A percentile compares a stretch with the other conserved stretches of the same genome.
Conservation (phyloP, 1,140 invertebrate genomes). For the Polyergus mexicanus region DNA sequence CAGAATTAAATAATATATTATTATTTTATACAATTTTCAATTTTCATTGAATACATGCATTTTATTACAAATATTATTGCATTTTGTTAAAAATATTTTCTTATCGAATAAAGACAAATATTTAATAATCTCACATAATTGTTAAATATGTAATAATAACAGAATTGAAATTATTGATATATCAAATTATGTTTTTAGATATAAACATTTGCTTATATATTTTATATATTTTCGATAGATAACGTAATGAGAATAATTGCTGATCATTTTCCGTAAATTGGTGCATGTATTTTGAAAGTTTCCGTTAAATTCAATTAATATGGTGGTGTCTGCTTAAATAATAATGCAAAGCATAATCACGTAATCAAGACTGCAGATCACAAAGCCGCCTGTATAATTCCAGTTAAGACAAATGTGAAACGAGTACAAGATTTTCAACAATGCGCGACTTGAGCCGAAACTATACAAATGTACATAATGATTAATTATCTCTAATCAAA, state of each 20-base stretch:
- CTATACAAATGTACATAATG: background rate
- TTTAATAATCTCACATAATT: background rate
- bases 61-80: background rate
- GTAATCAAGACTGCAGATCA: background rate
- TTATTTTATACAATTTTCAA: conserved; percentile 3
- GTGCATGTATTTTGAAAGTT: conserved; percentile 17
- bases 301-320: background rate
- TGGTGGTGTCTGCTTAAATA: background rate
- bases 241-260: background rate
- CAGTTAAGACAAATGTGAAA: conserved; percentile 21
- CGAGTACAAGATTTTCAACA: background rate
- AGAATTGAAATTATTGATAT: background rate
- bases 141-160: background rate
- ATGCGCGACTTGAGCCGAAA: background rate
- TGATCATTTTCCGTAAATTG: background rate
- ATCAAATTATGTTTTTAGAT: background rate
- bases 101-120: background rate
- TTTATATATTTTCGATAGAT: background rate
- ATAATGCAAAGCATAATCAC: conserved; percentile 11
- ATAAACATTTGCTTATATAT: background rate
- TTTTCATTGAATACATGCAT: background rate
- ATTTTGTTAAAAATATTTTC: background rate
- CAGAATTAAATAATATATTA: conserved; percentile 10
- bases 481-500: background rate
- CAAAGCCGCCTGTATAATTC: conserved; percentile 2